Evolutionary conservation across 92 coral and sea anemone genomes (phyloP).

Genomic region (Actinostola sp.): DNA sequence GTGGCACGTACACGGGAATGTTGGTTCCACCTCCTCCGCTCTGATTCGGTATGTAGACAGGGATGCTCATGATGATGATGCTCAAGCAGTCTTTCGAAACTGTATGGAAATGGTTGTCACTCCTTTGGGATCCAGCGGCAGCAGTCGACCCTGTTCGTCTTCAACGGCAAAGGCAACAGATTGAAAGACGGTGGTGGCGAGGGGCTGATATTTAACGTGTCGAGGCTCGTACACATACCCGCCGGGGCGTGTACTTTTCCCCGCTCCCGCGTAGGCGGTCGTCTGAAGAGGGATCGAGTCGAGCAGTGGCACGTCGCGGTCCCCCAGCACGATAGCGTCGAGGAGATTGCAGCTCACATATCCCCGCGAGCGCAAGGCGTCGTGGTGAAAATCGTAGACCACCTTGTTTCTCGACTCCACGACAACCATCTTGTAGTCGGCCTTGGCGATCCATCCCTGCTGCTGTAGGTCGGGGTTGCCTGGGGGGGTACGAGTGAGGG

Average conservation of each 20-base stretch:
- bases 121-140: conserved; percentile 4
- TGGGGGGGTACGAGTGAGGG: too few species aligned
- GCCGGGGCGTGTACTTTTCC: too few species aligned
- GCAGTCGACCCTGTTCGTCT: conserved; percentile 7
- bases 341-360: not conserved
- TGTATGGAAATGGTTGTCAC: conserved; percentile 2
- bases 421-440: too few species aligned
- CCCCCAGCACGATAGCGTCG: not conserved
- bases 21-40: not conserved
- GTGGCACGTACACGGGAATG: conserved; percentile 17
- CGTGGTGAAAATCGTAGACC: not conserved
- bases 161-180: conserved; percentile 1
- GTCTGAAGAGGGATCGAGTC: not conserved
- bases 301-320: not conserved
- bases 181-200: not conserved
- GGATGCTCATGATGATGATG: not conserved
- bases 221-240: conserved; percentile 6
- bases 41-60: not conserved
- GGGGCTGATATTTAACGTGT: conserved; percentile 1
- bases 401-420: not conserved
- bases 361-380: not conserved
- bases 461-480: too few species aligned
- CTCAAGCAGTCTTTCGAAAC: not conserved
- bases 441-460: too few species aligned
- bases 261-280: not conserved